Conservation (phyloP, 1,140 invertebrate genomes). For the Spodoptera litura region DNA sequence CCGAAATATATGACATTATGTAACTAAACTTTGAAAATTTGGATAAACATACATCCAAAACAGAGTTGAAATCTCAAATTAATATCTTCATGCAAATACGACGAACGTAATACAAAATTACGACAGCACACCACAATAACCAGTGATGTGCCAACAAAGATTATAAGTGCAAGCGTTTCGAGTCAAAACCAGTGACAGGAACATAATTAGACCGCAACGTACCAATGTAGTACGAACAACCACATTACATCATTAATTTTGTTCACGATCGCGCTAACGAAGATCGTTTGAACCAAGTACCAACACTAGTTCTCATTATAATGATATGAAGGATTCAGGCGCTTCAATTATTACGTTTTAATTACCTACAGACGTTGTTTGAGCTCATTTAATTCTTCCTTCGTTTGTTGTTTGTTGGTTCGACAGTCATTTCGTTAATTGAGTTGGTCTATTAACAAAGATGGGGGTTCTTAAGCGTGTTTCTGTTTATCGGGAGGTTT, state of each 20-base stretch:
- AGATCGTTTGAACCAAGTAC: slow-evolving; percentile 43
- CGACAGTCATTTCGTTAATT: slow-evolving; percentile 28
- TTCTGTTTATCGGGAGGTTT: slow-evolving; percentile 20
- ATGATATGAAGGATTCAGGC: slow-evolving; percentile 31
- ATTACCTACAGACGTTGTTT: slow-evolving; percentile 29
- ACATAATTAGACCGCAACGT: slow-evolving; percentile 57
- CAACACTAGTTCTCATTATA: slow-evolving; percentile 41
- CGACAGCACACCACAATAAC: slow-evolving; percentile 10
- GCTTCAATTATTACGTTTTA: slow-evolving; percentile 45
- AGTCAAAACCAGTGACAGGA: slow-evolving; percentile 49
- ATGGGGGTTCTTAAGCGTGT: slow-evolving; percentile 23
- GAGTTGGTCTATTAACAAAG: slow-evolving; percentile 30
- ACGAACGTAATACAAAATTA: slow-evolving; percentile 1
- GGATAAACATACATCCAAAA: background rate
- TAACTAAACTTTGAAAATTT: no score
- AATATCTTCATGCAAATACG: background rate
- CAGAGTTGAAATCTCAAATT: background rate
- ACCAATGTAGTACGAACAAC: slow-evolving; percentile 38
- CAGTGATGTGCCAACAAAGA: slow-evolving; percentile 48
- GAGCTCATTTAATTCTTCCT: slow-evolving; percentile 40
- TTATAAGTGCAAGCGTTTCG: slow-evolving; percentile 46
- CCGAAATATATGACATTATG: no score
- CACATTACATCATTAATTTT: slow-evolving; percentile 54
- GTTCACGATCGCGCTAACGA: slow-evolving; percentile 56
- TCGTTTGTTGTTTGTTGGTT: slow-evolving; percentile 27